These are phyloP conservation scores for Agriopis marginaria DNA, from an alignment of 2,888 invertebrate genomes.

Conservation along the genomic window DNA sequence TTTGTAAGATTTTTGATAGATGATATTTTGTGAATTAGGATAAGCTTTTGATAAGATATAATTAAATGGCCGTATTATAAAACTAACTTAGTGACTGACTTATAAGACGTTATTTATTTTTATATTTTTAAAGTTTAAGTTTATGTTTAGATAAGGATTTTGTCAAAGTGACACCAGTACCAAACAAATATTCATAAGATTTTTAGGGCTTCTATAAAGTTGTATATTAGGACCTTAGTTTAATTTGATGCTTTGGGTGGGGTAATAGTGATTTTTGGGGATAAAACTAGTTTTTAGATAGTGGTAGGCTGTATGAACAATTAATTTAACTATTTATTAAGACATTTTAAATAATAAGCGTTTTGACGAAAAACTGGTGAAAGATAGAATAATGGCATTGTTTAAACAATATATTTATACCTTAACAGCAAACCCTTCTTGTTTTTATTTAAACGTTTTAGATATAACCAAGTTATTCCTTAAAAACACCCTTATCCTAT, in stretches of 20 bases:
- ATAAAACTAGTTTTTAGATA: slow-evolving; percentile 3
- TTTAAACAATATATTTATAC: slow-evolving; percentile 39
- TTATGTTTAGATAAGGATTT: slow-evolving; percentile 45
- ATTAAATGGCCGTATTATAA: slow-evolving; percentile 63
- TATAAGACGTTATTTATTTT: slow-evolving; percentile 45
- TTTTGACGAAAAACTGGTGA: slow-evolving; percentile 37
- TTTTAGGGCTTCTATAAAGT: slow-evolving; percentile 34
- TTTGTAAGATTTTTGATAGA: slow-evolving; percentile 18
- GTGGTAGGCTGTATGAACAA: slow-evolving; percentile 41
- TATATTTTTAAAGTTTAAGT: slow-evolving; percentile 41
- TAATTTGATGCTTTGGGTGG: slow-evolving; percentile 23
- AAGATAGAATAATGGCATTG: slow-evolving; percentile 33
- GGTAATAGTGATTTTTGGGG: slow-evolving; percentile 22
- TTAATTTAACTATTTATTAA: slow-evolving; percentile 20
- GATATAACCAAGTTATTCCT: not conserved
- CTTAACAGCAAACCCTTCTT: slow-evolving; percentile 35
- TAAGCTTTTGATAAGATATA: slow-evolving; percentile 38
- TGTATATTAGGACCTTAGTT: slow-evolving; percentile 23
- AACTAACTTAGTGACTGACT: slow-evolving; percentile 52
- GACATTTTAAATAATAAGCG: slow-evolving; percentile 16
- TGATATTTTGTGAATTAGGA: slow-evolving; percentile 30
- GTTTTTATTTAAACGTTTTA: slow-evolving; percentile 22
- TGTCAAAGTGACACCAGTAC: slow-evolving; percentile 73
- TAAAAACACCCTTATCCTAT: not conserved
- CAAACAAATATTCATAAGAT: slow-evolving; percentile 75